phyloP scores from a whole-genome alignment of 2,888 invertebrate genomes.

The Litoditis marina region DNA sequence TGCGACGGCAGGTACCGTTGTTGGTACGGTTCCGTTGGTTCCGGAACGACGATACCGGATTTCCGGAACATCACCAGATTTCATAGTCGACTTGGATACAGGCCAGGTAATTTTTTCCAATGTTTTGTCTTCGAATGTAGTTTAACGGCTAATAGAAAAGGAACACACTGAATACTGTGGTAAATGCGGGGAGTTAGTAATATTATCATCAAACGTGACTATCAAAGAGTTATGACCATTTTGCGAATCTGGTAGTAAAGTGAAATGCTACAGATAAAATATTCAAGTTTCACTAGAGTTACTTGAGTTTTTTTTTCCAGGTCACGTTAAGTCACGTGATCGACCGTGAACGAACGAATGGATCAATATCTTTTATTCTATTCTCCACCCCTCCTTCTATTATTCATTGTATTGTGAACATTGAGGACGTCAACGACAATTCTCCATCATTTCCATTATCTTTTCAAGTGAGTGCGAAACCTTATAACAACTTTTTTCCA shows the following conservation, averaged over 20 bases:
- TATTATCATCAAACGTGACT: not conserved
- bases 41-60: constrained; percentile 21
- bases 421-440: constrained; percentile 85
- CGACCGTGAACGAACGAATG: too few relatives aligned
- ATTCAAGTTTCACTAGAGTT: too few relatives aligned
- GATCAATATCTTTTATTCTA: constrained; percentile 26
- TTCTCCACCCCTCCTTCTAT: constrained; percentile 37
- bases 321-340: too few relatives aligned
- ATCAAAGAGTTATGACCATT: not conserved
- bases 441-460: constrained; percentile 86
- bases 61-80: constrained; percentile 24
- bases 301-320: too few relatives aligned
- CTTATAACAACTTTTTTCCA: too few relatives aligned
- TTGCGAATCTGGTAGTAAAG: not conserved
- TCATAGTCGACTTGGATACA: constrained; percentile 18
- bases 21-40: constrained; percentile 13
- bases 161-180: too few relatives aligned
- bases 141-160: too few relatives aligned
- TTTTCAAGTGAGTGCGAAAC: constrained; percentile 67
- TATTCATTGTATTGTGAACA: constrained; percentile 27
- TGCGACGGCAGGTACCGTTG: constrained; percentile 20
- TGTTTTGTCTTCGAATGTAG: too few relatives aligned
- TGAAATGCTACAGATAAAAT: too few relatives aligned
- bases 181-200: too few relatives aligned
- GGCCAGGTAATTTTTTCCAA: constrained; percentile 6